Base-by-base conservation (phyloP, 2,113 vertebrate genomes). In the Onychostoma macrolepis region DNA sequence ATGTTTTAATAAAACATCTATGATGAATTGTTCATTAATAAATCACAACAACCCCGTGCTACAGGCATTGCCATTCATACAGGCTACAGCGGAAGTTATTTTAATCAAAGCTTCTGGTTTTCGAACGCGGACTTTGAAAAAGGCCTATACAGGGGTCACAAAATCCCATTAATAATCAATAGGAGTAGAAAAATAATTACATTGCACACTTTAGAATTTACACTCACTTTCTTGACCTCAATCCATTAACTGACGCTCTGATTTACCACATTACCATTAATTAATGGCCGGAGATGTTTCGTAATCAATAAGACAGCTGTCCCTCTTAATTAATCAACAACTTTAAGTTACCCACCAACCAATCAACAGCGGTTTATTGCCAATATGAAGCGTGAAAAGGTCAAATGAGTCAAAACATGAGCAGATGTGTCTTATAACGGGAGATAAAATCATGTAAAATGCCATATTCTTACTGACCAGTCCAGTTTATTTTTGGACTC, bases 181-280 rank as follows among this genome's bases (percentile, higher is more conserved):
- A 77, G 6, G 4, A 33, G 28, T 21, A 65, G 24, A 81, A 65
- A 6, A 8, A 21, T n/a, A 41, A 67, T 43, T 82, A 45, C 38
- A 28, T 28, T 28, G n/a, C 36, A 45, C 15, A 2, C n/a, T 30
- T 21, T 45, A 65, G 28, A 81, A 83, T 83, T 71, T 83, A 71
- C 63, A 71, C 63, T 71, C 43, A 12, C 4, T 15, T 30, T 15
- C 50, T 56, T 13, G n/a, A 74, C 24, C 36, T 30, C 58, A 78
- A 30, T 43, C 65, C 45, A 58, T 78, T 69, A 84, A 36, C 48
- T 11, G 36, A 28, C 21, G 1, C 41, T 50, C 38, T 63, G 50
- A 83, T 80, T 84, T 86, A 86, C 45, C n/a, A 43, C 24, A 24
- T 86, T 58, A 36, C n/a, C 65, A 41, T 58, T 28, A 41, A 56